These are phyloP conservation scores for Caradrina kadenii DNA, from an alignment of 2,888 invertebrate species.

Conservation along the genomic window DNA sequence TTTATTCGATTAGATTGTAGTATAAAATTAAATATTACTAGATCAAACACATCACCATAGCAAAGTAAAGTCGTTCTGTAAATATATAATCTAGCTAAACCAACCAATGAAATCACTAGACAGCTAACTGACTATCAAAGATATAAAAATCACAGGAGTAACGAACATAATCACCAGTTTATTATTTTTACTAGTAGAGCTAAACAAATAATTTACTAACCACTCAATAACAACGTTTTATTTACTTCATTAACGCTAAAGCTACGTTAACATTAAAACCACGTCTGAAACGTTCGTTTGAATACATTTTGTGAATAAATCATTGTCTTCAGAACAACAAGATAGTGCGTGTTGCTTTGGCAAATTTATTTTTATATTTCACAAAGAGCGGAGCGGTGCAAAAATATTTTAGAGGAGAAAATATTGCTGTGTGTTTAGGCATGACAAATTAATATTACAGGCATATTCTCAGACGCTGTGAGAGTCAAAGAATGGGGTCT, in stretches of 20 bases:
- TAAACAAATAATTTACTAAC: neutral
- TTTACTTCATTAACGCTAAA: slow-evolving; percentile 53
- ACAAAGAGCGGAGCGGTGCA: slow-evolving; percentile 57
- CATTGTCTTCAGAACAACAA: slow-evolving; percentile 82
- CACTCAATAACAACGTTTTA: slow-evolving; percentile 28
- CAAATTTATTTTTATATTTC: slow-evolving; percentile 82
- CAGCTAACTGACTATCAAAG: too few species aligned
- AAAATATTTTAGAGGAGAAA: slow-evolving; percentile 47
- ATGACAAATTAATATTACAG: slow-evolving; percentile 40
- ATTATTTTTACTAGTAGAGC: too few species aligned
- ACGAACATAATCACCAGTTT: too few species aligned
- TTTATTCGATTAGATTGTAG: neutral
- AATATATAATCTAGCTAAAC: too few species aligned
- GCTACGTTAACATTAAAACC: slow-evolving; percentile 49
- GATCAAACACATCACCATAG: too few species aligned
- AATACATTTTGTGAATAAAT: slow-evolving; percentile 78
- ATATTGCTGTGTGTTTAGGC: slow-evolving; percentile 43
- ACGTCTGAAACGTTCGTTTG: slow-evolving; percentile 73
- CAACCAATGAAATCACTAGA: too few species aligned
- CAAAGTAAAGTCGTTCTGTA: too few species aligned
- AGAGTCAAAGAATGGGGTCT: slow-evolving; percentile 11
- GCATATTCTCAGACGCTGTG: slow-evolving; percentile 21
- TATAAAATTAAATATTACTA: neutral
- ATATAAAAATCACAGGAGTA: too few species aligned
- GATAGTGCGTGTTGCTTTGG: slow-evolving; percentile 86